Conservation (phyloP, 2,113 vertebrate species). For the Sander vitreus region DNA sequence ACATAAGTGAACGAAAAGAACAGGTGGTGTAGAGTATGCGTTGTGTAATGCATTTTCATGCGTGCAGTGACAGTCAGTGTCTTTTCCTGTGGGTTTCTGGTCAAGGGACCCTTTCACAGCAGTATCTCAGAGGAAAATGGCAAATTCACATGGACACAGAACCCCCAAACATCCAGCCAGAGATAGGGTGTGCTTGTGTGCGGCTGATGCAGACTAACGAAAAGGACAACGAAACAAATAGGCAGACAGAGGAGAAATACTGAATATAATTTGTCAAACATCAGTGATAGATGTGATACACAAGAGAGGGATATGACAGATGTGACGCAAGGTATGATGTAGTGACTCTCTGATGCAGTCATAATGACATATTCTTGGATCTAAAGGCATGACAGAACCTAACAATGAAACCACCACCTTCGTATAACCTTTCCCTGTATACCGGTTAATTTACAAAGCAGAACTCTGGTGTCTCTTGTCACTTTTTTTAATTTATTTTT, state of each 20-base stretch:
- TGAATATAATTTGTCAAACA: conserved; percentile 17
- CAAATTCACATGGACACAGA: background rate
- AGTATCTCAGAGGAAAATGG: background rate
- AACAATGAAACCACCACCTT: conserved; percentile 2
- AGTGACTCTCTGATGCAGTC: conserved; percentile 9
- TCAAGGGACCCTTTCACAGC: background rate
- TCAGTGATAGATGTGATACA: conserved; percentile 30
- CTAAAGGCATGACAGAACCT: background rate
- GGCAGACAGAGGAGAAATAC: background rate
- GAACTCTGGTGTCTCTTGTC: background rate
- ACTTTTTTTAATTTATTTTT: background rate
- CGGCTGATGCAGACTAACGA: background rate
- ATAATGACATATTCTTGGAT: conserved; percentile 11
- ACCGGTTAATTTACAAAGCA: background rate
- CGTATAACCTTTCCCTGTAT: background rate
- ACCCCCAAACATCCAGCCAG: background rate
- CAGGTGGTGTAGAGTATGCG: conserved; percentile 1
- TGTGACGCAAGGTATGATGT: background rate
- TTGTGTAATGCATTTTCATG: background rate
- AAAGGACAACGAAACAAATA: conserved; percentile 24
- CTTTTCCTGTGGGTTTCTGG: background rate
- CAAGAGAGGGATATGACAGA: conserved; percentile 10
- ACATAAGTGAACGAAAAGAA: background rate
- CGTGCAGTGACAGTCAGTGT: background rate
- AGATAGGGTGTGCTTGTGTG: background rate